phyloP scores from a whole-genome alignment of 2,888 invertebrate species.

The Spicauda simplicius region DNA sequence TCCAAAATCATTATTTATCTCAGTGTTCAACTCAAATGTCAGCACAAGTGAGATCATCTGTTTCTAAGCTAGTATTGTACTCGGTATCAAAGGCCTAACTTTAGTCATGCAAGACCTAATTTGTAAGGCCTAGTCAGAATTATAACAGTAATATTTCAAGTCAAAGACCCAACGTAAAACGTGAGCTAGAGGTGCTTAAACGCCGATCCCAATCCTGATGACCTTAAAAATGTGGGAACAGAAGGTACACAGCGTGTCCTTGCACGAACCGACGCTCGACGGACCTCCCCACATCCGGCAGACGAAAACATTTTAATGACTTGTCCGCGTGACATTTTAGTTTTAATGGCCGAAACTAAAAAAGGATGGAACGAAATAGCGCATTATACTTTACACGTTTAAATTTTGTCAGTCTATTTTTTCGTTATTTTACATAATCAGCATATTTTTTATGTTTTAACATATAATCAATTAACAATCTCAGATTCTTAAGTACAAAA shows the following conservation, averaged over 20 bases:
- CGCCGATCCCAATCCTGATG: constrained; percentile 49
- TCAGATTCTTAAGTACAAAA: no score
- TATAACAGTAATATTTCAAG: constrained; percentile 28
- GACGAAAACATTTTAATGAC: constrained; percentile 44
- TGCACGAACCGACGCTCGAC: constrained; percentile 52
- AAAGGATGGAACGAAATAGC: constrained; percentile 7
- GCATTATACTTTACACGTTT: neutral
- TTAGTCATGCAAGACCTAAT: constrained; percentile 6
- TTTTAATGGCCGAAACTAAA: constrained; percentile 34
- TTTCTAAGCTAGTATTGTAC: constrained; percentile 22
- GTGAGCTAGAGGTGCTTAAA: constrained; percentile 46
- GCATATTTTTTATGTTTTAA: no score
- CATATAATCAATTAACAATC: no score
- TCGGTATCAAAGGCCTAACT: constrained; percentile 20
- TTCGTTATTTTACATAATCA: neutral
- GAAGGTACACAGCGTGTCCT: constrained; percentile 59
- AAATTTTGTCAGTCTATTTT: neutral
- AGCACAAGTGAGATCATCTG: constrained; percentile 35
- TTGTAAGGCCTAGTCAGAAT: constrained; percentile 5
- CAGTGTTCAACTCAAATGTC: constrained; percentile 31
- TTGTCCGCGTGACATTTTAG: constrained; percentile 30
- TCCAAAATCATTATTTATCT: constrained; percentile 37
- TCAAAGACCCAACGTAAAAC: constrained; percentile 40
- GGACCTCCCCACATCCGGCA: constrained; percentile 66
- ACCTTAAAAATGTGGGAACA: constrained; percentile 64